Percentiles rank a stretch among this genome's conserved stretches.
phyloP scores from a whole-genome alignment of 1,140 invertebrate species.

The Brachystomella parvula region DNA sequence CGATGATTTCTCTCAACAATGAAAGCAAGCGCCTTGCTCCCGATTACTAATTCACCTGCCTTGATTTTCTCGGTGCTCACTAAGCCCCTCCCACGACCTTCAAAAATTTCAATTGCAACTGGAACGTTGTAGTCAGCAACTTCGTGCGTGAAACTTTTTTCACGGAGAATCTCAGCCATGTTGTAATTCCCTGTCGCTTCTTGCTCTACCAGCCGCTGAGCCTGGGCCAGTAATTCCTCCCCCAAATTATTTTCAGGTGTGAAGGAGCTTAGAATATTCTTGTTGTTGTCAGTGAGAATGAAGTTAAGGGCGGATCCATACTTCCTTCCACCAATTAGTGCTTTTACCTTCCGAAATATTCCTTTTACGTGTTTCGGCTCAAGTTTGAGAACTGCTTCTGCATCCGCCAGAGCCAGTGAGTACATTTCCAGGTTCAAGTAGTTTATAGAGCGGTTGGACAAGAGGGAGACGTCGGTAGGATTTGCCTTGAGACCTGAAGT shows the following conservation, averaged over 20 bases:
- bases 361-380: conserved; percentile 5
- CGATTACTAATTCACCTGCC: conserved; percentile 8
- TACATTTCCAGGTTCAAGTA: background rate
- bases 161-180: background rate
- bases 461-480: conserved; percentile 1
- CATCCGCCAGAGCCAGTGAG: background rate
- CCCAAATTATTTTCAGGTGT: background rate
- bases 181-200: background rate
- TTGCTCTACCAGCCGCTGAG: background rate
- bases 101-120: background rate
- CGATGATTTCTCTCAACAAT: conserved; percentile 1
- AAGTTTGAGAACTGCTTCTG: conserved; percentile 1
- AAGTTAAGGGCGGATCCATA: background rate
- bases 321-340: background rate
- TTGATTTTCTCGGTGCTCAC: conserved; percentile 8
- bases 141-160: background rate
- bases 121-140: background rate
- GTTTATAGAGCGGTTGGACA: background rate
- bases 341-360: conserved; percentile 9
- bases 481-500: background rate
- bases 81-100: conserved; percentile 7
- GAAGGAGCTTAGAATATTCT: background rate
- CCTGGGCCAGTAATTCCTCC: background rate
- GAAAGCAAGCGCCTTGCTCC: background rate
- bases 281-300: background rate